Evolutionary conservation across 2,113 vertebrate species (phyloP).

Genomic region (Cyanoliseus patagonus): DNA sequence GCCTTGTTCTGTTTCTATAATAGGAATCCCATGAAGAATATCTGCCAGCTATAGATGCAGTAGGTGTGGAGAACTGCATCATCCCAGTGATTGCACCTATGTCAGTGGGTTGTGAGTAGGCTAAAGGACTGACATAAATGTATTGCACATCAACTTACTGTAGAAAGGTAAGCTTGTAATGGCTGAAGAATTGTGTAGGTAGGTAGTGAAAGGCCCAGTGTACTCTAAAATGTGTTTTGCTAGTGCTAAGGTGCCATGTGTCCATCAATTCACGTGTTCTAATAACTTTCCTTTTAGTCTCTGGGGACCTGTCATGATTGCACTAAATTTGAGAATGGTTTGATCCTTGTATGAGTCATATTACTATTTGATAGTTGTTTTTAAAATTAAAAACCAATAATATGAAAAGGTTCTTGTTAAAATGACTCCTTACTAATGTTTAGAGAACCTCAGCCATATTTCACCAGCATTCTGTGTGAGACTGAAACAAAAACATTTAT

Average conservation of each 20-base stretch:
- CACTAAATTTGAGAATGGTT: not conserved
- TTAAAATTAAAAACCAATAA: not conserved
- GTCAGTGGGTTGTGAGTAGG: not conserved
- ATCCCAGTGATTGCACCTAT: not conserved
- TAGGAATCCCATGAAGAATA: not conserved
- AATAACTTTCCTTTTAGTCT: not conserved
- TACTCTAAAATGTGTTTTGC: not conserved
- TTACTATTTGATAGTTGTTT: not conserved
- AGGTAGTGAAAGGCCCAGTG: not conserved
- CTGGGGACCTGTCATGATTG: not conserved
- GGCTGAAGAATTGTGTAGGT: not conserved
- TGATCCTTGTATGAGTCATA: not conserved
- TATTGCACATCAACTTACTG: not conserved
- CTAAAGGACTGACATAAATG: not conserved
- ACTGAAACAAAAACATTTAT: not conserved
- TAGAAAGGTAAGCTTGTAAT: not conserved
- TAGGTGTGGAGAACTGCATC: not conserved
- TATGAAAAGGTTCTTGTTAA: not conserved
- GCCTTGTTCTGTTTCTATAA: not conserved
- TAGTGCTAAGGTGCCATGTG: fast-evolving
- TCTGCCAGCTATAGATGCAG: not conserved
- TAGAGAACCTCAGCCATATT: not conserved
- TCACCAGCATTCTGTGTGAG: not conserved
- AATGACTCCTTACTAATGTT: not conserved
- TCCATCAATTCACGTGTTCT: not conserved